These are phyloP conservation scores for Phyllotreta striolata DNA, from an alignment of 2,888 invertebrate genomes.

Conservation along the genomic window DNA sequence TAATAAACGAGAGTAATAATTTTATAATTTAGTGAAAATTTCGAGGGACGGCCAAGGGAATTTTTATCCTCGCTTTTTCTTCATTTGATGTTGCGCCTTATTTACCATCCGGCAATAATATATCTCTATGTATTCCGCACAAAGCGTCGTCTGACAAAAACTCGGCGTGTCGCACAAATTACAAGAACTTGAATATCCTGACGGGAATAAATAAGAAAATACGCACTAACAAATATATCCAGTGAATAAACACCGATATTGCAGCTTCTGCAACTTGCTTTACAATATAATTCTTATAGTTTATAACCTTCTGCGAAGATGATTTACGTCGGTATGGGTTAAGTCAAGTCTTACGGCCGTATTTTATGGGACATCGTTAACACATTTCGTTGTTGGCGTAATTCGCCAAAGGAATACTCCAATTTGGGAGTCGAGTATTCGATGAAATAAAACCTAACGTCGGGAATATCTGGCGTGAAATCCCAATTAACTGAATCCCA, in stretches of 20 bases:
- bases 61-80: no score
- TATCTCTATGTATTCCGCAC: constrained; percentile 15
- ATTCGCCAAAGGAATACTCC: no score
- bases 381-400: background rate
- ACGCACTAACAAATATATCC: constrained; percentile 22
- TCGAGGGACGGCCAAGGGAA: no score
- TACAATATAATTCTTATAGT: constrained; percentile 21
- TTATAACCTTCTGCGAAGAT: constrained; percentile 17
- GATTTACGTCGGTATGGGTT: constrained; percentile 10
- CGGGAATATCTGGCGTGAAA: constrained; percentile 9
- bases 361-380: constrained; percentile 22
- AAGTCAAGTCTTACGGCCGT: constrained; percentile 20
- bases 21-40: no score
- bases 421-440: no score
- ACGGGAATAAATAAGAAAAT: constrained; percentile 23
- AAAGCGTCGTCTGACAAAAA: constrained; percentile 6
- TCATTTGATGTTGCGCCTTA: constrained; percentile 2
- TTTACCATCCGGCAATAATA: constrained; percentile 3
- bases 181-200: constrained; percentile 19
- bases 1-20: no score
- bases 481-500: constrained; percentile 14
- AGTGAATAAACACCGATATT: constrained; percentile 23
- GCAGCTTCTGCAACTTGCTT: constrained; percentile 22
- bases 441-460: no score
- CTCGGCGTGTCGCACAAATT: constrained; percentile 21